phyloP scores from a whole-genome alignment of 30 jellyfish, hydroid and myxozoan species.

The Pseudorhiza aurosa region DNA sequence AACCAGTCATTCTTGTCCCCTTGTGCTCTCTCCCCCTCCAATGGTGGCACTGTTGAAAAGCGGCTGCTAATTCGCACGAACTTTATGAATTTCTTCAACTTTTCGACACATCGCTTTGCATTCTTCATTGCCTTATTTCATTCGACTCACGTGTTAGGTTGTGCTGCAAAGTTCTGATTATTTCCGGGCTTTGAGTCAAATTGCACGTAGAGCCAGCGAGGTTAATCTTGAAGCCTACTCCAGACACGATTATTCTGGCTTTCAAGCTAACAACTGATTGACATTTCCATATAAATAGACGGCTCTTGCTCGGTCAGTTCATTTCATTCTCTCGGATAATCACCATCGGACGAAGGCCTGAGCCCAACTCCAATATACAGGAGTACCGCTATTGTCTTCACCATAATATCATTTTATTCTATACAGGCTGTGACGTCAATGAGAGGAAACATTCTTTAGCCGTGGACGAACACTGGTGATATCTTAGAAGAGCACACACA shows the following conservation, averaged over 20 bases:
- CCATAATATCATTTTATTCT: slow-evolving; percentile 5
- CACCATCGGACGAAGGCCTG: slow-evolving; percentile 1
- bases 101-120: too few species aligned
- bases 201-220: slow-evolving; percentile 40
- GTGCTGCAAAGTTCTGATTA: too few species aligned
- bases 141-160: too few species aligned
- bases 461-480: slow-evolving; percentile 30
- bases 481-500: slow-evolving; percentile 47
- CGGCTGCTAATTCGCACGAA: too few species aligned
- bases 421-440: slow-evolving; percentile 75
- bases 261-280: background rate
- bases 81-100: too few species aligned
- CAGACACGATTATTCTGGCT: background rate
- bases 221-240: background rate
- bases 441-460: slow-evolving; percentile 53
- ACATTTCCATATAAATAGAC: background rate
- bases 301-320: background rate
- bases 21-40: too few species aligned
- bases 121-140: too few species aligned
- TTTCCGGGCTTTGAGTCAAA: slow-evolving; percentile 5
- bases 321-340: background rate
- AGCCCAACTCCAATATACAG: background rate
- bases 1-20: too few species aligned
- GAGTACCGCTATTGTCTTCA: slow-evolving; percentile 21
- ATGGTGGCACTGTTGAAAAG: too few species aligned